These are phyloP conservation scores for Penelope pileata DNA, from an alignment of 2,113 vertebrate species.

Conservation along the genomic window DNA sequence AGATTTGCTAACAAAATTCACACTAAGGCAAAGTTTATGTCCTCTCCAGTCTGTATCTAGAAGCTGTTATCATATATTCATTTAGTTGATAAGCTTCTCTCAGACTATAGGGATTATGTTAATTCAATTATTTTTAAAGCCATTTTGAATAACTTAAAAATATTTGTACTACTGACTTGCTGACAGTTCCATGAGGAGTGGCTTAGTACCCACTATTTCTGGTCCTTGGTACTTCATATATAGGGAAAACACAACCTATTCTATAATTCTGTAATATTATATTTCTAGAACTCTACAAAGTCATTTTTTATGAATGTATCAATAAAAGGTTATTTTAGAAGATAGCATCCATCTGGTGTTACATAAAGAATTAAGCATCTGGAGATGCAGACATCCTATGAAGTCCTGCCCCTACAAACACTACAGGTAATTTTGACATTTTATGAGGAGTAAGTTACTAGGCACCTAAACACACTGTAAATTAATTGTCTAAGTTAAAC, in stretches of 20 bases:
- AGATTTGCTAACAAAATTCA: neutral
- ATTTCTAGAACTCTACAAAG: neutral
- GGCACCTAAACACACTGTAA: neutral
- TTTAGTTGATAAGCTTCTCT: neutral
- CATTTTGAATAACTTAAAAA: neutral
- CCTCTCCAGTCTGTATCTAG: neutral
- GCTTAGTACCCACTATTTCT: neutral
- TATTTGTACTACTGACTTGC: neutral
- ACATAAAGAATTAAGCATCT: neutral
- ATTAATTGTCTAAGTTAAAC: neutral
- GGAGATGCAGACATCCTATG: neutral
- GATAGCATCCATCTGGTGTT: neutral
- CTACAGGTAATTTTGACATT: constrained; percentile 9
- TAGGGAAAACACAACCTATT: neutral
- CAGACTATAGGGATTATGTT: neutral
- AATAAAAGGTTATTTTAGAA: neutral
- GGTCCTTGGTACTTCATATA: neutral
- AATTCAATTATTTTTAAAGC: neutral
- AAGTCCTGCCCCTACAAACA: neutral
- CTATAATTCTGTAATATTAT: neutral
- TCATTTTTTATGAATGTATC: neutral
- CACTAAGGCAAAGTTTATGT: neutral
- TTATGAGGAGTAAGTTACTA: neutral
- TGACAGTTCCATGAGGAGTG: neutral
- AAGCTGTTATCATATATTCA: neutral